Conservation (phyloP, 2,113 vertebrate genomes). For the Himantopus leucocephalus region DNA sequence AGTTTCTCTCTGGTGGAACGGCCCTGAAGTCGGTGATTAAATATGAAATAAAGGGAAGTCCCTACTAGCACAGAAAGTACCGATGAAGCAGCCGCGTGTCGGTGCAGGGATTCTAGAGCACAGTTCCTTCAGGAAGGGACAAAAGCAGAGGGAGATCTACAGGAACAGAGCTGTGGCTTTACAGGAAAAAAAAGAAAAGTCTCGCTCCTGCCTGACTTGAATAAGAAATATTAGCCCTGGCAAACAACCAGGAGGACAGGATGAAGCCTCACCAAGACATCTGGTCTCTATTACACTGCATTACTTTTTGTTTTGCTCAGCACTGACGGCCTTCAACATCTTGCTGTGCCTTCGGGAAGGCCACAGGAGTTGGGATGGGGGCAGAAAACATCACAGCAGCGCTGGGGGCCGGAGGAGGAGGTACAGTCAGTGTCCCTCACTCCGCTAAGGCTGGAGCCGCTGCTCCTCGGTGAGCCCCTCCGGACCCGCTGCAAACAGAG, state of each 20-base stretch:
- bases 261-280: conserved; percentile 16
- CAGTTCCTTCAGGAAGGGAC: neutral
- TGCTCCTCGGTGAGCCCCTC: neutral
- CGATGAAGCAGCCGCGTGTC: fast-evolving
- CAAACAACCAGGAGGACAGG: neutral
- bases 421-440: fast-evolving
- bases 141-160: neutral
- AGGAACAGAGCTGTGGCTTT: neutral
- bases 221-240: conserved; percentile 9
- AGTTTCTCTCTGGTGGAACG: neutral
- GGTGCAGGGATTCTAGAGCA: fast-evolving
- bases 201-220: neutral
- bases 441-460: fast-evolving
- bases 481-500: neutral
- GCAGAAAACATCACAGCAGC: neutral
- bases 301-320: conserved; percentile 22
- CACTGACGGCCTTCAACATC: neutral
- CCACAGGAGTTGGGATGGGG: neutral
- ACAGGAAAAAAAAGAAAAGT: neutral
- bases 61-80: neutral
- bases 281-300: conserved; percentile 9
- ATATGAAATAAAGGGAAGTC: neutral
- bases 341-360: neutral
- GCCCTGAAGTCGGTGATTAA: neutral
- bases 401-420: neutral